Evolutionary conservation across 2,113 vertebrate genomes (phyloP).

Genomic region (Pitta sordida): DNA sequence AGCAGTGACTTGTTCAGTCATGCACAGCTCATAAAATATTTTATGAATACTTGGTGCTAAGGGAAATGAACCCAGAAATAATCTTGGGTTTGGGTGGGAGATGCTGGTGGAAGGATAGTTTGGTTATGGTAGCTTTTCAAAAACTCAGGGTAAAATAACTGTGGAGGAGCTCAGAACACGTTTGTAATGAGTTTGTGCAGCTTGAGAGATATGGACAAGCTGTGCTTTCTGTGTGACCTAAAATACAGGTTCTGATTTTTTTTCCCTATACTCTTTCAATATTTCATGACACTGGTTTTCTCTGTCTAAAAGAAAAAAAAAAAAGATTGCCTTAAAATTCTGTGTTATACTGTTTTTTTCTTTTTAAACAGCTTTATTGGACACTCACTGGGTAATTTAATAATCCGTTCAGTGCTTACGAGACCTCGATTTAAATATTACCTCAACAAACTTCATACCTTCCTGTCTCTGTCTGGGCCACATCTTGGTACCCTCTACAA

Average conservation of each 20-base stretch:
- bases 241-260: neutral
- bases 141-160: neutral
- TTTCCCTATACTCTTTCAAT: neutral
- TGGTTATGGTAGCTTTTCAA: neutral
- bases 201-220: neutral
- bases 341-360: neutral
- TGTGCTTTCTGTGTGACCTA: neutral
- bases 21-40: neutral
- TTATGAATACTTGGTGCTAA: neutral
- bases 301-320: neutral
- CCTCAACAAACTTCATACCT: conserved; percentile 93
- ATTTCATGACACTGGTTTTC: neutral
- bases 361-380: conserved; percentile 90
- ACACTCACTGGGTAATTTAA: conserved; percentile 96
- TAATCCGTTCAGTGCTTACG: conserved; percentile 95
- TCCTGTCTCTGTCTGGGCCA: conserved; percentile 95
- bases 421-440: conserved; percentile 95
- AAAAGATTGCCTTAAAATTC: neutral
- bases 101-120: neutral
- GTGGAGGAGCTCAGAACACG: neutral
- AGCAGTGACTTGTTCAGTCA: neutral
- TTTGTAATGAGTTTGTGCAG: neutral
- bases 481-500: conserved; percentile 98
- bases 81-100: neutral
- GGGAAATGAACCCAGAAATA: neutral